Conservation (phyloP, 2,888 invertebrate genomes). For the Zhengitettix transpicula region DNA sequence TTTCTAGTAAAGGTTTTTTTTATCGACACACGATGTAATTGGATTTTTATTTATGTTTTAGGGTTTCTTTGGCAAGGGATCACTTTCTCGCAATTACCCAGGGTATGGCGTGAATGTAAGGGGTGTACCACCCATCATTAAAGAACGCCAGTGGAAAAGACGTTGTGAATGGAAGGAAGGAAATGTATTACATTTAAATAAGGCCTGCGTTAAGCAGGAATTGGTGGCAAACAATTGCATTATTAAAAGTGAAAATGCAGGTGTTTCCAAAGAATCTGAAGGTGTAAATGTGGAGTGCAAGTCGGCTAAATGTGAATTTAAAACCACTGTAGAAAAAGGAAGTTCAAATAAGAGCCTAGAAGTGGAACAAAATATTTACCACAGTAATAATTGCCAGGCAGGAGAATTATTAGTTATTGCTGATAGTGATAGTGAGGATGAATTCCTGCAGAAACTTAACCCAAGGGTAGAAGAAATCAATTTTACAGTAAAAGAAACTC, state of each 20-base stretch:
- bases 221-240: no score
- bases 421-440: conserved; percentile 3
- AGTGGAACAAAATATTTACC: no score
- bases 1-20: no score
- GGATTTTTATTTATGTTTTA: conserved; percentile 12
- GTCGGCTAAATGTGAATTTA: not conserved
- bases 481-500: conserved; percentile 40
- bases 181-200: no score
- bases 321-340: not conserved
- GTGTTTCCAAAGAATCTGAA: not conserved
- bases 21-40: not conserved
- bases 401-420: not conserved
- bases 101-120: conserved; percentile 25
- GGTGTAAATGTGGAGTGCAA: not conserved
- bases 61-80: conserved; percentile 65
- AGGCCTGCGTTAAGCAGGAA: no score
- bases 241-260: no score
- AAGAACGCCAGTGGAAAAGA: conserved; percentile 40
- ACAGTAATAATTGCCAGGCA: not conserved
- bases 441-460: conserved; percentile 34
- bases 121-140: conserved; percentile 31
- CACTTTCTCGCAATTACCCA: conserved; percentile 39
- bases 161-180: conserved; percentile 36
- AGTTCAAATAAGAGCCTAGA: not conserved
- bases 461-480: conserved; percentile 41